Conservation (phyloP, 2,888 invertebrate species). For the Ommatoiulus sabulosus region DNA sequence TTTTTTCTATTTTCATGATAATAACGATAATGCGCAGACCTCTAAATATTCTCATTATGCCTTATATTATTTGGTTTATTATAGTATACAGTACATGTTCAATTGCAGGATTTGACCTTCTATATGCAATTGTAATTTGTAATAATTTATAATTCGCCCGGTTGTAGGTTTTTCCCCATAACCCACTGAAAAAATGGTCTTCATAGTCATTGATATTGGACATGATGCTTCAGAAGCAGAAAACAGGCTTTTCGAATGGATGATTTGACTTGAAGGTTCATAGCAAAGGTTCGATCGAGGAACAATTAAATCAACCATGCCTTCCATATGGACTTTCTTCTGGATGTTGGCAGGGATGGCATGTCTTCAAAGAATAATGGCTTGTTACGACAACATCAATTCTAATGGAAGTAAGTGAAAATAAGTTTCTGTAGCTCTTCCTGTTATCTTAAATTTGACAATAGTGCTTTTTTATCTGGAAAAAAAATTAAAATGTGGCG, state of each 20-base stretch:
- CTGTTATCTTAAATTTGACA: neutral
- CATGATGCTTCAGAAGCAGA: neutral
- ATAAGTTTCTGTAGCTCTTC: neutral
- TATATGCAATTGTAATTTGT: neutral
- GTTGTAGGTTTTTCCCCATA: neutral
- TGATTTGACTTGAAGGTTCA: neutral
- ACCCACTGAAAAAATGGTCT: neutral
- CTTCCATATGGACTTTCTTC: neutral
- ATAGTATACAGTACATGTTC: neutral
- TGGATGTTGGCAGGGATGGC: neutral
- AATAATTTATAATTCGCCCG: neutral
- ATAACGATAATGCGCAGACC: too few species aligned
- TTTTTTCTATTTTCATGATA: too few species aligned
- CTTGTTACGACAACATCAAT: neutral
- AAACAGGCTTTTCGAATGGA: neutral
- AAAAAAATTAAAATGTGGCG: neutral
- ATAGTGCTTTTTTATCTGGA: too few species aligned
- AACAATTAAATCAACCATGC: neutral
- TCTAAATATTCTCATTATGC: neutral
- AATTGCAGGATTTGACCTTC: neutral
- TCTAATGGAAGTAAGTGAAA: slow-evolving; percentile 34
- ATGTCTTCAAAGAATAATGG: neutral
- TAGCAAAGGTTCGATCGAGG: neutral
- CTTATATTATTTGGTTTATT: neutral
- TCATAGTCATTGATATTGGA: neutral